Percentiles rank a stretch among this genome's conserved stretches.
Conservation (phyloP, 2,113 vertebrate genomes). For the Pachypanchax playfairii region DNA sequence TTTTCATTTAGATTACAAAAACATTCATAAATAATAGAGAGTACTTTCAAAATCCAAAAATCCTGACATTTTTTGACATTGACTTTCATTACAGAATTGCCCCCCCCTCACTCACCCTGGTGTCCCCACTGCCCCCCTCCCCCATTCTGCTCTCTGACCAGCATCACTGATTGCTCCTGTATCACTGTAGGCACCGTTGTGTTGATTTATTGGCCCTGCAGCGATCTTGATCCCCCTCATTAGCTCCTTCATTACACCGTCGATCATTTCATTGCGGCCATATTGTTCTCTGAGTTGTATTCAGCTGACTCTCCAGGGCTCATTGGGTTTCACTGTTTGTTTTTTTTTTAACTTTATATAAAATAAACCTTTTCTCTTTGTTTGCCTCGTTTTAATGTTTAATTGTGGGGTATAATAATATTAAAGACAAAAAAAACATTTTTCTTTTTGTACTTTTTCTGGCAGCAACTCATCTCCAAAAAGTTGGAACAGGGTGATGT, state of each 20-base stretch:
- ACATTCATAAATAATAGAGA: neutral
- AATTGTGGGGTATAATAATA: too few species aligned
- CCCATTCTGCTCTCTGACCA: slow-evolving; percentile 42
- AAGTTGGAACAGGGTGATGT: too few species aligned
- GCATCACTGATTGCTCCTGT: slow-evolving; percentile 68
- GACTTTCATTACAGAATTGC: slow-evolving; percentile 44
- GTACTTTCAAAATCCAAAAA: slow-evolving; percentile 19
- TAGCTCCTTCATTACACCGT: slow-evolving; percentile 76
- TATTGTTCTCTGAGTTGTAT: slow-evolving; percentile 56
- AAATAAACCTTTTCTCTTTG: neutral
- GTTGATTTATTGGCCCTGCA: slow-evolving; percentile 75
- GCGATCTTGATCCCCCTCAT: slow-evolving; percentile 73
- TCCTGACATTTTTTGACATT: slow-evolving; percentile 56
- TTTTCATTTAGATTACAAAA: neutral
- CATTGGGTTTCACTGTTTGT: slow-evolving; percentile 36
- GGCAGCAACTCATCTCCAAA: too few species aligned
- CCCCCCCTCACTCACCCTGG: slow-evolving; percentile 12
- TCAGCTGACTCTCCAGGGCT: slow-evolving; percentile 35
- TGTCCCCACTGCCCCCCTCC: neutral
- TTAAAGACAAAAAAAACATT: too few species aligned
- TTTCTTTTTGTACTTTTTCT: too few species aligned
- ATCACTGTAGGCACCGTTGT: slow-evolving; percentile 69
- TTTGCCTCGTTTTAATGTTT: slow-evolving; percentile 4
- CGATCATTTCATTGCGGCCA: slow-evolving; percentile 60
- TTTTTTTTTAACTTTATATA: slow-evolving; percentile 1